Evolutionary conservation across 2,888 invertebrate genomes (phyloP).

Genomic region (Calameuta filiformis): DNA sequence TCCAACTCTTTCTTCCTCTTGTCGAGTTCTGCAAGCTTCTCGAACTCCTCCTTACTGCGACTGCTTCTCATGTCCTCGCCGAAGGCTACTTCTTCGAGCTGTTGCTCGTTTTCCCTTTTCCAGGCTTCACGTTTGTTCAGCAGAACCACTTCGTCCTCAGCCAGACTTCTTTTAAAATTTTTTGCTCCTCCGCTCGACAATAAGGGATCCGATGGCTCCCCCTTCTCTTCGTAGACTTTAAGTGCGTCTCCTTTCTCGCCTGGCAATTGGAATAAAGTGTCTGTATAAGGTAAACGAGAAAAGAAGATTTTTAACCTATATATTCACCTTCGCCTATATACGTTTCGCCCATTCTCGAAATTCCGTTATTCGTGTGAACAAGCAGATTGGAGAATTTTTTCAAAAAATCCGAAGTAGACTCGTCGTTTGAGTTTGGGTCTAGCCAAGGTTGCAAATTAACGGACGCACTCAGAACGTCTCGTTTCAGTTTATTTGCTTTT

Average conservation of each 20-base stretch:
- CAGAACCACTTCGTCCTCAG: slow-evolving; percentile 43
- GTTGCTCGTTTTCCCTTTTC: slow-evolving; percentile 41
- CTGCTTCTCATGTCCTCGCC: slow-evolving; percentile 41
- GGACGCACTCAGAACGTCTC: slow-evolving; percentile 12
- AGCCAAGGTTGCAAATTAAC: slow-evolving; percentile 12
- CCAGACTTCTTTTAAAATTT: slow-evolving; percentile 10
- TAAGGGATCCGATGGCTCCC: not conserved
- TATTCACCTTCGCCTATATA: not conserved
- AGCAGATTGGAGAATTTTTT: slow-evolving; percentile 6
- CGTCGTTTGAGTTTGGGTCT: slow-evolving; percentile 1
- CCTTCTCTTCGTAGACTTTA: not conserved
- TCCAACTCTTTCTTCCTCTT: slow-evolving; percentile 13
- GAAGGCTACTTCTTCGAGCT: slow-evolving; percentile 49
- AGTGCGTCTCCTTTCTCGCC: slow-evolving; percentile 5
- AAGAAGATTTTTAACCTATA: not conserved
- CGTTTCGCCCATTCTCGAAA: not conserved
- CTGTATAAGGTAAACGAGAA: not conserved
- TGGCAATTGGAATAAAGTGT: not conserved
- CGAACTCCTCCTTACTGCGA: slow-evolving; percentile 28
- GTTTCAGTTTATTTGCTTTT: not conserved
- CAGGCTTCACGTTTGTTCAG: slow-evolving; percentile 49
- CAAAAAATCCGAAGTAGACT: not conserved
- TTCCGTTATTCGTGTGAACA: not conserved
- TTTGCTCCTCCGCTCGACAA: not conserved
- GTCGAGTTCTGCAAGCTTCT: slow-evolving; percentile 34